phyloP scores from a whole-genome alignment of 1,140 invertebrate genomes.

The Sycophila sp. region DNA sequence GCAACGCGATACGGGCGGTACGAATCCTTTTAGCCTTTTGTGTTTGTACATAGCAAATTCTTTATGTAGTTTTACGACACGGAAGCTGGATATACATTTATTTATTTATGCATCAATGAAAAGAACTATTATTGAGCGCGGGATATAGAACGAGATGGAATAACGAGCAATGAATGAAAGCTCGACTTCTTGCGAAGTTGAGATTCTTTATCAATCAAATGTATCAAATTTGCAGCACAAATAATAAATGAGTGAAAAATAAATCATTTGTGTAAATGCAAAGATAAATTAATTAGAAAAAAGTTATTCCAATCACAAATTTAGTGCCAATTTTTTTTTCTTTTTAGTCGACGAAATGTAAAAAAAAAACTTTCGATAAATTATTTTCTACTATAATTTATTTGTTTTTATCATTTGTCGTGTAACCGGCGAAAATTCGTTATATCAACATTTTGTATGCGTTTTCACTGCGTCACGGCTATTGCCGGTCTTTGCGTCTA shows the following conservation, averaged over 20 bases:
- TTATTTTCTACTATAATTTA: no score
- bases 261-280: background rate
- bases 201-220: background rate
- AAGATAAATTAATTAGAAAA: background rate
- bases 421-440: slow-evolving; percentile 15
- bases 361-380: no score
- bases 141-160: background rate
- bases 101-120: slow-evolving; percentile 21
- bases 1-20: background rate
- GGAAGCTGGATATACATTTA: slow-evolving; percentile 22
- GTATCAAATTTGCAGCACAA: slow-evolving; percentile 12
- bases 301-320: slow-evolving; percentile 21
- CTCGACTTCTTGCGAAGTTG: background rate
- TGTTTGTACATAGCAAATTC: slow-evolving; percentile 33
- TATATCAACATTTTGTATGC: slow-evolving; percentile 15
- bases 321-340: slow-evolving; percentile 35
- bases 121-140: background rate
- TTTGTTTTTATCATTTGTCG: slow-evolving; percentile 31
- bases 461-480: slow-evolving; percentile 39
- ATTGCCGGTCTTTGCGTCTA: slow-evolving; percentile 53
- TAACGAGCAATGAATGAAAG: background rate
- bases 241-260: background rate
- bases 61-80: slow-evolving; percentile 25
- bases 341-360: background rate
- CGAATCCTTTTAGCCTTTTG: slow-evolving; percentile 29